phyloP scores from a whole-genome alignment of 2,888 invertebrate species.

The Vanessa cardui region DNA sequence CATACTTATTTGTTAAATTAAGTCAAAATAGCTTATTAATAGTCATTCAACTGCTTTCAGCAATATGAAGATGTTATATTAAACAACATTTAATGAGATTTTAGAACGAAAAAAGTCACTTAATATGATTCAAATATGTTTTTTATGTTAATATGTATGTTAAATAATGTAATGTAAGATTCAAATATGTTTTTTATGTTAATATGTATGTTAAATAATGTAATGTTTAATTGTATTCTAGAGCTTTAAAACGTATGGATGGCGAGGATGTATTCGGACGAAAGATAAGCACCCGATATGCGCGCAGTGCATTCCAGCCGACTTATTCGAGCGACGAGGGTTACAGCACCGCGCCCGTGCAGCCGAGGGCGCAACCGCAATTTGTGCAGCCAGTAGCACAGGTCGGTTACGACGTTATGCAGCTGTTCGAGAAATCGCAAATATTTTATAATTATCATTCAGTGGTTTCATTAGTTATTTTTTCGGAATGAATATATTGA shows the following conservation, averaged over 20 bases:
- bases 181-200: background rate
- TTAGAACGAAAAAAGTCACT: no score
- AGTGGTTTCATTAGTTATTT: no score
- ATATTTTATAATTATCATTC: no score
- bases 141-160: background rate
- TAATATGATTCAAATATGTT: no score
- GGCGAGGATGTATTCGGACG: slow-evolving; percentile 92
- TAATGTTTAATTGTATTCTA: slow-evolving; percentile 52
- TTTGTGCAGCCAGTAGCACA: slow-evolving; percentile 30
- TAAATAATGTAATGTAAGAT: background rate
- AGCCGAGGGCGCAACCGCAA: slow-evolving; percentile 39
- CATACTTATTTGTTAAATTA: no score
- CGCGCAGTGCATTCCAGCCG: slow-evolving; percentile 57
- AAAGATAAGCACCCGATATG: slow-evolving; percentile 82
- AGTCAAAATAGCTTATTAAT: no score
- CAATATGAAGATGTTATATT: no score
- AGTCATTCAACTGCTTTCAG: no score
- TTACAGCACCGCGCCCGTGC: slow-evolving; percentile 68
- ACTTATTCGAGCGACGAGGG: slow-evolving; percentile 79
- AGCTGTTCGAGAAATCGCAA: no score
- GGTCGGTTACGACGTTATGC: slow-evolving; percentile 8
- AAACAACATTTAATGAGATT: no score
- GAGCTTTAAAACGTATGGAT: slow-evolving; percentile 92
- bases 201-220: background rate
- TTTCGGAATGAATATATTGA: no score